Base-by-base conservation (phyloP, 2,888 invertebrate genomes). In the Phania funesta region DNA sequence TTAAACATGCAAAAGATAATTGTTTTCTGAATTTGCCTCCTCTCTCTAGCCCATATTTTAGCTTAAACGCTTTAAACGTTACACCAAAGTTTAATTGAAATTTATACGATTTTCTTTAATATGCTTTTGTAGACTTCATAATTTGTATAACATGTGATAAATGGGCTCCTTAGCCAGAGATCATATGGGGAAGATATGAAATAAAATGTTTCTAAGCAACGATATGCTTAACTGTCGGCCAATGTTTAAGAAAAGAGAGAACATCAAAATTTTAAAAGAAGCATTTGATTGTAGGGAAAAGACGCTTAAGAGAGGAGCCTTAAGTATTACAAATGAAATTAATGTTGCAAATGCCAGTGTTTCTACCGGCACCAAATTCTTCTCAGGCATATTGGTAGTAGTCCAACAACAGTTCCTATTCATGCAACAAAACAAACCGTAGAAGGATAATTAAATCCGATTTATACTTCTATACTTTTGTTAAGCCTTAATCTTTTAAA, bases 71-170 rank as follows among this genome's bases (percentile, higher is more conserved):
- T 11, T 41, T 65, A 7, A 67, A 67, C 58, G 29, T 38, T 50
- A 67, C 50, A 50, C 50, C 26, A 41, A 67, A 67, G 48, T 76
- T 67, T 50, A 76, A 76, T 76, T 67, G 67, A 76, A 48, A 44
- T 48, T 54, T 24, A 50, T 48, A 60, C 24, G 24, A 16, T 2
- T 20, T 13, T 26, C 18, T 22, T 3, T 11, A 44, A 41, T 32
- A 41, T 26, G 35, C 16, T 9, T 65, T 50, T 58, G 20, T 13
- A 38, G 16, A 50, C 38, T 50, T 75, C n/a, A n/a, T 11, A 50
- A 26, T 26, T 60, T 26, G 24, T 46, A 24, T 35, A 52, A 52
- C 38, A 26, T 41, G 26, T 41, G 20, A 22, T 7, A 50, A 50
- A 41, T 41, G 35, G 3, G 38, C 50, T 24, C 46, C 44, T 46